phyloP scores from a whole-genome alignment of 2,113 vertebrate species.

The Picathartes gymnocephalus region DNA sequence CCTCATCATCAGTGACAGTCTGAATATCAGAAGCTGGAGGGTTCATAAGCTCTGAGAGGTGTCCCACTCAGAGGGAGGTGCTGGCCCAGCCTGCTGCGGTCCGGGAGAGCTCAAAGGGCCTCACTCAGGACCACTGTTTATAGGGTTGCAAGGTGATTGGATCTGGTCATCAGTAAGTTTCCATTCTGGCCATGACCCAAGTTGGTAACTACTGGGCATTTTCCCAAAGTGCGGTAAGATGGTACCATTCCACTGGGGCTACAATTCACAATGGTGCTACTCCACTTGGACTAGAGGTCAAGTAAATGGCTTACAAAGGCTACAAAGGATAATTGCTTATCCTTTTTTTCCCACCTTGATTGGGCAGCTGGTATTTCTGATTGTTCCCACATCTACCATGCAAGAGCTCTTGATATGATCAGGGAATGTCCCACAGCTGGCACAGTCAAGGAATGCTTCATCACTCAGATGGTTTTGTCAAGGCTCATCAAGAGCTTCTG shows the following conservation, averaged over 20 bases:
- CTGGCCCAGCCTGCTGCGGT: not conserved
- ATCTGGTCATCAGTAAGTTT: not conserved
- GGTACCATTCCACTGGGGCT: not conserved
- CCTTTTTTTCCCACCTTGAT: not conserved
- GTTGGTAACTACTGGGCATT: not conserved
- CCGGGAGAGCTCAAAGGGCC: not conserved
- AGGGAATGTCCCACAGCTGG: not conserved
- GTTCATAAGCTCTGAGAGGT: not conserved
- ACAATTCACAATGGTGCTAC: not conserved
- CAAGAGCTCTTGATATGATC: not conserved
- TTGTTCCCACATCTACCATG: not conserved
- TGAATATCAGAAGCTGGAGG: not conserved
- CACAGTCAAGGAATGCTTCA: rapidly evolving
- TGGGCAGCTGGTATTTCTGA: not conserved
- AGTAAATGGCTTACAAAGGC: not conserved
- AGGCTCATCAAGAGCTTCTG: not conserved
- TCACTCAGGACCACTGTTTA: not conserved
- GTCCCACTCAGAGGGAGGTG: too few relatives aligned
- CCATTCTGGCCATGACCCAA: not conserved
- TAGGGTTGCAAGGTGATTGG: not conserved
- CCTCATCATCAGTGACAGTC: not conserved
- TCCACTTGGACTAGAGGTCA: not conserved
- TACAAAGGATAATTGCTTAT: not conserved
- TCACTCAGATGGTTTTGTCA: not conserved
- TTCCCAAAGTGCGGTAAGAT: not conserved